Conservation (phyloP, 2,113 vertebrate genomes). For the Thalassoma bifasciatum region DNA sequence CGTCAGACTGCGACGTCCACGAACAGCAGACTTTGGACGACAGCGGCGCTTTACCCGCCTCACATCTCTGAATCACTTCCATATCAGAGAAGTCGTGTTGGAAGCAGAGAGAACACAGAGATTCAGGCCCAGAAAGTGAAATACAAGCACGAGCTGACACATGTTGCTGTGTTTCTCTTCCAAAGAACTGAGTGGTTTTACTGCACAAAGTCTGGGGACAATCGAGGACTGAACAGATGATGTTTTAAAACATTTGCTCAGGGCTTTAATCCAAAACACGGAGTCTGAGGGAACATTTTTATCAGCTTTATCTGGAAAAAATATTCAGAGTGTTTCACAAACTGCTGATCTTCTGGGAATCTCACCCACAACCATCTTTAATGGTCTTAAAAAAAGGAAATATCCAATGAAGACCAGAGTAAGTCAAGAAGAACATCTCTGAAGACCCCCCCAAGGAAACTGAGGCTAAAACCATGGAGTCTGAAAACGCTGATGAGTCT, state of each 20-base stretch:
- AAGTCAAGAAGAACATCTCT: too few species aligned
- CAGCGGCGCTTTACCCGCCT: slow-evolving; percentile 22
- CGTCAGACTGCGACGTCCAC: slow-evolving; percentile 28
- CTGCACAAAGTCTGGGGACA: background rate
- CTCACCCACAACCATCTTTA: too few species aligned
- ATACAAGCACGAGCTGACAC: slow-evolving; percentile 5
- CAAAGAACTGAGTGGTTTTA: background rate
- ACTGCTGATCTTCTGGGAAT: too few species aligned
- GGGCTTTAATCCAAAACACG: too few species aligned
- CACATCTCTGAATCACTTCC: slow-evolving; percentile 10
- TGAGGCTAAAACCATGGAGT: too few species aligned
- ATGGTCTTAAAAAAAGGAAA: too few species aligned
- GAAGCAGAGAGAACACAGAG: background rate
- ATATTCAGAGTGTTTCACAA: too few species aligned
- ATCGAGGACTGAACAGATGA: slow-evolving; percentile 10
- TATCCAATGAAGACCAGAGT: too few species aligned
- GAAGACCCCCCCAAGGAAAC: too few species aligned
- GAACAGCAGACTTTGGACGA: slow-evolving; percentile 25
- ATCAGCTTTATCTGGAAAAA: too few species aligned
- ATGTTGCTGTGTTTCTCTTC: slow-evolving; percentile 23
- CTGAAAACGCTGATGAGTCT: too few species aligned
- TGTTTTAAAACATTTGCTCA: slow-evolving; percentile 14
- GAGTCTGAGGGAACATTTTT: too few species aligned
- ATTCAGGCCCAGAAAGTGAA: slow-evolving; percentile 13
- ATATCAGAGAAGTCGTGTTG: slow-evolving; percentile 9